Percentiles rank a stretch among this genome's conserved stretches.
These are phyloP conservation scores for Metaphire vulgaris DNA, from an alignment of 1,140 invertebrate species.

Conservation along the genomic window DNA sequence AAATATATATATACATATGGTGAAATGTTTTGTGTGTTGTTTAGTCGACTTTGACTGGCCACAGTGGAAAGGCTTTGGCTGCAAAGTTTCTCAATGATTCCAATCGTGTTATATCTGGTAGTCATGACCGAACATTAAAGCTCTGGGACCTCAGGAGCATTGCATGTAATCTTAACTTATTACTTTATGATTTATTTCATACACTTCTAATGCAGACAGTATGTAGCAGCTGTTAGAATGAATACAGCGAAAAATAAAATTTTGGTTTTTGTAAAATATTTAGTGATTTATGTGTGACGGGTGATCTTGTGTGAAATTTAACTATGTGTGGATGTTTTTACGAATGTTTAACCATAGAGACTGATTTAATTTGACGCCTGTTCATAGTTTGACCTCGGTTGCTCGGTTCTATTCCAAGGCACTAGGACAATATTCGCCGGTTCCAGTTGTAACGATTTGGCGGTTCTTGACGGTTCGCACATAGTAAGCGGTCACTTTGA, in stretches of 20 bases:
- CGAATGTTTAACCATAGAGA: too few species aligned
- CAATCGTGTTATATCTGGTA: conserved; percentile 64
- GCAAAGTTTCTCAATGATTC: conserved; percentile 48
- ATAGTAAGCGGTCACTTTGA: conserved; percentile 97
- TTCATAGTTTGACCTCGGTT: too few species aligned
- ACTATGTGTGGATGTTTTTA: too few species aligned
- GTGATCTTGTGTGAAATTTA: too few species aligned
- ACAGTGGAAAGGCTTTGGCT: conserved; percentile 74
- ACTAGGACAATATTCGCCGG: conserved; percentile 93
- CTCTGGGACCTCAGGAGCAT: conserved; percentile 89
- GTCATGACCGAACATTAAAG: conserved; percentile 91
- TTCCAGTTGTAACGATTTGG: conserved; percentile 91
- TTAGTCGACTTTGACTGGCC: conserved; percentile 93
- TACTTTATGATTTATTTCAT: too few species aligned
- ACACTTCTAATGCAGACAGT: too few species aligned
- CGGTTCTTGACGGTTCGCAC: conserved; percentile 75
- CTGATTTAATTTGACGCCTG: too few species aligned
- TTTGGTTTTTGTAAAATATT: too few species aligned
- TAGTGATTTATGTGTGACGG: too few species aligned
- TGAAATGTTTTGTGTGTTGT: conserved; percentile 18
- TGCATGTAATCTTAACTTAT: conserved; percentile 67
- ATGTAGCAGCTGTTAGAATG: not conserved
- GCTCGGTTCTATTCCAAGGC: conserved; percentile 63
- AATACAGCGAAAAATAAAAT: not conserved
- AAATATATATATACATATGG: too few species aligned